These are phyloP conservation scores for Varanus komodoensis DNA, from an alignment of 2,113 vertebrate species.

Conservation along the genomic window DNA sequence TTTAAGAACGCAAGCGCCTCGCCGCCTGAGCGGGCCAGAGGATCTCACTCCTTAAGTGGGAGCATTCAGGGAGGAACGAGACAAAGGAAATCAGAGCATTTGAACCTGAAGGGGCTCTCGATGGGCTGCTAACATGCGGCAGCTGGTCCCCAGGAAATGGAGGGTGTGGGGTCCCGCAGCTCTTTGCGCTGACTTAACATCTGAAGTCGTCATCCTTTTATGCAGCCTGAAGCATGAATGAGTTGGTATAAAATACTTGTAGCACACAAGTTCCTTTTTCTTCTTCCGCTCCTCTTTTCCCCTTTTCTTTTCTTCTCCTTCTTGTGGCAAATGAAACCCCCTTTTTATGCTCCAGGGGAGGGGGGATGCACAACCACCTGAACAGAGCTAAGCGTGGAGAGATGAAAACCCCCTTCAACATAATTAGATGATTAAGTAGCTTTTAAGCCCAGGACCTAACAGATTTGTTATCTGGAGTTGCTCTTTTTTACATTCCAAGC, in stretches of 20 bases:
- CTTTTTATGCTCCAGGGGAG: conserved; percentile 65
- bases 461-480: conserved; percentile 66
- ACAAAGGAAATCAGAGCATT: neutral
- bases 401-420: conserved; percentile 73
- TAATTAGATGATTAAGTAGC: conserved; percentile 74
- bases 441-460: conserved; percentile 62
- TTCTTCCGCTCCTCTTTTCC: neutral
- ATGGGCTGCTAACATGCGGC: rapidly evolving
- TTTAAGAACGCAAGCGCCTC: rapidly evolving
- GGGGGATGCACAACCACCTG: conserved; percentile 53
- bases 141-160: conserved; percentile 10
- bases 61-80: rapidly evolving
- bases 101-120: neutral
- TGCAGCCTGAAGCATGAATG: conserved; percentile 65
- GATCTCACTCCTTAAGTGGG: neutral
- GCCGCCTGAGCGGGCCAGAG: rapidly evolving
- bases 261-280: neutral
- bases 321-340: conserved; percentile 62
- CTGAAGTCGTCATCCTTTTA: conserved; percentile 65
- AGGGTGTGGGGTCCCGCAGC: neutral
- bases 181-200: conserved; percentile 55
- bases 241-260: conserved; percentile 55
- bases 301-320: conserved; percentile 59
- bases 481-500: conserved; percentile 26
- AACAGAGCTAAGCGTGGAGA: conserved; percentile 54